phyloP scores from a whole-genome alignment of 2,797 vertebrate genomes.

The Ctenosaura bakeri region DNA sequence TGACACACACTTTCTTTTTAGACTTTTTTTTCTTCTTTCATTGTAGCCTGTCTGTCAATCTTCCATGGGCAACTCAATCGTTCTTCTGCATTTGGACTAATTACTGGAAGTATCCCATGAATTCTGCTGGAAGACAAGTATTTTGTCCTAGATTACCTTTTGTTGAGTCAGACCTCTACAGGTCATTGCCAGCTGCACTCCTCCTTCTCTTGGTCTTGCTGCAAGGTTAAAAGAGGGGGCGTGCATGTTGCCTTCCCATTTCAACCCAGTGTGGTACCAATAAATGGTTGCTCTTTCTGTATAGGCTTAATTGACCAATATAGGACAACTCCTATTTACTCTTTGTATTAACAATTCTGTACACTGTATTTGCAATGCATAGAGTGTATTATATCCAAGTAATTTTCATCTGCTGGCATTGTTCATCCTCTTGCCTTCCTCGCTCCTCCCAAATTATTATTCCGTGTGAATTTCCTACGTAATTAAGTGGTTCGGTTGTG shows the following conservation, averaged over 20 bases:
- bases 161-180: slow-evolving; percentile 45
- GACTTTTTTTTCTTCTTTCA: neutral
- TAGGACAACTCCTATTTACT: slow-evolving; percentile 59
- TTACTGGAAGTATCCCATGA: slow-evolving; percentile 33
- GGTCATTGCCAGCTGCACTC: slow-evolving; percentile 34
- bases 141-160: slow-evolving; percentile 7
- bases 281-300: slow-evolving; percentile 68
- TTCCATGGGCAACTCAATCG: neutral
- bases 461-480: slow-evolving; percentile 66
- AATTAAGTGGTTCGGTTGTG: slow-evolving; percentile 68
- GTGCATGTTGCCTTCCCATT: slow-evolving; percentile 53
- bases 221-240: slow-evolving; percentile 56
- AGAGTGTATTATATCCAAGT: slow-evolving; percentile 75
- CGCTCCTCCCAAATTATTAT: slow-evolving; percentile 71
- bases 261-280: slow-evolving; percentile 65
- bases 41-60: neutral
- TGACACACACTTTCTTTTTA: neutral
- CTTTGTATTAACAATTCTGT: slow-evolving; percentile 49
- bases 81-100: slow-evolving; percentile 48
- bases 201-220: slow-evolving; percentile 55
- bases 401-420: slow-evolving; percentile 69
- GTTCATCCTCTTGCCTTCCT: slow-evolving; percentile 62
- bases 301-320: slow-evolving; percentile 75
- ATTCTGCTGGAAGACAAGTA: neutral
- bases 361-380: slow-evolving; percentile 43